These are phyloP conservation scores for Drosophila helvetica DNA, from an alignment of 2,888 invertebrate species.

Conservation along the genomic window DNA sequence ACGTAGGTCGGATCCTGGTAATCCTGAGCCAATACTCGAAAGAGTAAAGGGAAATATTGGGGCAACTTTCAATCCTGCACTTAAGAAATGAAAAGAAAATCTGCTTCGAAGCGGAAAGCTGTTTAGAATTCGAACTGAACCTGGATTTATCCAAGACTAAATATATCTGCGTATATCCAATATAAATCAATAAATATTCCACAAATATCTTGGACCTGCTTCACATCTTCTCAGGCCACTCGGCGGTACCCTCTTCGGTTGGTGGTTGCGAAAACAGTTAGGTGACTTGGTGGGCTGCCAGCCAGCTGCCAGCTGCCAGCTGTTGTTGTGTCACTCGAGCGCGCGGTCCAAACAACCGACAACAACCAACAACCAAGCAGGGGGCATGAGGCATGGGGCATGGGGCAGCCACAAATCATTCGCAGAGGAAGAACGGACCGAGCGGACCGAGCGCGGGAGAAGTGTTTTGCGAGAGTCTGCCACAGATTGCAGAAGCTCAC, in stretches of 20 bases:
- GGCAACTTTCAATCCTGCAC: too few relatives aligned
- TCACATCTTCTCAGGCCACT: not conserved
- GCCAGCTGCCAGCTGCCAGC: conserved; percentile 12
- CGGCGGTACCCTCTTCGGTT: not conserved
- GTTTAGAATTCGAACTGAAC: too few relatives aligned
- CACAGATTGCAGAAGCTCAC: conserved; percentile 61
- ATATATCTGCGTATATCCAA: too few relatives aligned
- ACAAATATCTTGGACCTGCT: not conserved
- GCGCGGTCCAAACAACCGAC: conserved; percentile 1
- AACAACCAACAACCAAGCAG: not conserved
- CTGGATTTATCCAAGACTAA: too few relatives aligned
- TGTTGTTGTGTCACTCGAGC: conserved; percentile 2
- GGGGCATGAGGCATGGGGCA: too few relatives aligned
- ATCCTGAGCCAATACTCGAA: too few relatives aligned
- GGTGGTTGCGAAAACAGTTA: conserved; percentile 41
- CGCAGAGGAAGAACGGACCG: not conserved
- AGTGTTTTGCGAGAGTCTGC: conserved; percentile 40
- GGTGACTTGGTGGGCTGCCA: conserved; percentile 23
- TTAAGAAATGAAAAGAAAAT: too few relatives aligned
- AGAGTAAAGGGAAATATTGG: too few relatives aligned
- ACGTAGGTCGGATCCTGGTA: too few relatives aligned
- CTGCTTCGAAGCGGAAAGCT: too few relatives aligned
- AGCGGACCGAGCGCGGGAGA: not conserved
- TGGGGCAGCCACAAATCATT: conserved; percentile 14
- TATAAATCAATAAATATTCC: too few relatives aligned